Conservation (phyloP, 2,888 invertebrate genomes). For the Thalpophila matura region DNA sequence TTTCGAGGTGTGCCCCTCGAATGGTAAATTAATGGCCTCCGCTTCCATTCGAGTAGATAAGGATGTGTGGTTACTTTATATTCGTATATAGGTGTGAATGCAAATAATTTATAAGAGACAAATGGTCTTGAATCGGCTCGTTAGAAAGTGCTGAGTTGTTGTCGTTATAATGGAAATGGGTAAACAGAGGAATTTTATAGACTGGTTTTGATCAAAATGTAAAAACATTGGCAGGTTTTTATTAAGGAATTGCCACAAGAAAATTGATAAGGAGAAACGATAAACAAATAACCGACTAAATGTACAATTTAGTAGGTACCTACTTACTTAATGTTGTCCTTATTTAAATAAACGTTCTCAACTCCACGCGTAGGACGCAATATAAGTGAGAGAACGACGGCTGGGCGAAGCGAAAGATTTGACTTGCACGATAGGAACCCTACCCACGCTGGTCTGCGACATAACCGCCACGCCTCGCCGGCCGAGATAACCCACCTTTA, state of each 20-base stretch:
- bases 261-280: constrained; percentile 40
- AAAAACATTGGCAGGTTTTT: constrained; percentile 2
- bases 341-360: constrained; percentile 59
- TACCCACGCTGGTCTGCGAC: constrained; percentile 74
- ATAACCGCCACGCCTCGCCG: constrained; percentile 64
- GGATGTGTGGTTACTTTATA: constrained; percentile 51
- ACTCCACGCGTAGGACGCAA: constrained; percentile 62
- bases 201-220: background rate
- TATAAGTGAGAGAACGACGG: constrained; percentile 61
- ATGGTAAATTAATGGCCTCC: constrained; percentile 60
- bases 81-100: constrained; percentile 34
- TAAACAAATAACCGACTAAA: constrained; percentile 17
- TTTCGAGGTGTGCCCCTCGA: constrained; percentile 54
- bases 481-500: constrained; percentile 71
- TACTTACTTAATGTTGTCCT: constrained; percentile 51
- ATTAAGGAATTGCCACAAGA: constrained; percentile 19
- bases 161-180: constrained; percentile 26
- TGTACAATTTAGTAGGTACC: constrained; percentile 44
- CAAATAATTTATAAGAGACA: constrained; percentile 54
- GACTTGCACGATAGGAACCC: constrained; percentile 62
- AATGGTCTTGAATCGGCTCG: constrained; percentile 32
- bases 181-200: constrained; percentile 8
- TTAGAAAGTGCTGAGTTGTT: constrained; percentile 27
- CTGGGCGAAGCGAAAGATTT: constrained; percentile 57
- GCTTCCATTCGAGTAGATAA: constrained; percentile 53